phyloP scores from a whole-genome alignment of 2,113 vertebrate species.

The Trachemys scripta region DNA sequence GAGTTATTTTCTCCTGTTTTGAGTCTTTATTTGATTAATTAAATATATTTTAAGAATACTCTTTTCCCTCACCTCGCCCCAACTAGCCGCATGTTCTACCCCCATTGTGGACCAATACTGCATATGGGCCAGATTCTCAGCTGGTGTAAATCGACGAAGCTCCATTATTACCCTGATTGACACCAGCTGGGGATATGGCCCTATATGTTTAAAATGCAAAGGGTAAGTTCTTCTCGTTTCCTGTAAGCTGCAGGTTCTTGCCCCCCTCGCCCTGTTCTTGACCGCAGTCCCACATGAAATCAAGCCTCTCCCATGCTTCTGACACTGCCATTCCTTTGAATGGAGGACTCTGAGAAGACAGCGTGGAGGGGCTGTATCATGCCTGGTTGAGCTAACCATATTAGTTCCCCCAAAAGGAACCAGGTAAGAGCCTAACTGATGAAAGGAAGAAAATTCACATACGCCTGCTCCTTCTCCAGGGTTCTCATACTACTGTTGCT shows the following conservation, averaged over 20 bases:
- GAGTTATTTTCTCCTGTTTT: neutral
- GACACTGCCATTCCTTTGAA: neutral
- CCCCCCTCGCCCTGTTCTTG: neutral
- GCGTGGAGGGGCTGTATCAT: neutral
- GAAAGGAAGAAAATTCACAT: fast-evolving
- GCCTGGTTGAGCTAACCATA: fast-evolving
- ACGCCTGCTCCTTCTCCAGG: neutral
- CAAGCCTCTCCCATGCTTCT: fast-evolving
- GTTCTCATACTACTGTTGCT: neutral
- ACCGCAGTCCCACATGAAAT: neutral
- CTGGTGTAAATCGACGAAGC: neutral
- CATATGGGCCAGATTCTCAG: neutral
- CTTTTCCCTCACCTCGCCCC: neutral
- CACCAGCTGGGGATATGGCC: neutral
- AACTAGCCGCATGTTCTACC: neutral
- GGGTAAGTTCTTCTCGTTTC: neutral
- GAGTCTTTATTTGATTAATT: neutral
- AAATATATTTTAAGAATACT: neutral
- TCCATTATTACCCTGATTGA: neutral
- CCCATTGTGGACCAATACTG: neutral
- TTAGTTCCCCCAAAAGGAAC: neutral
- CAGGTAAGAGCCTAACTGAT: neutral
- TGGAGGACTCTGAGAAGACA: neutral
- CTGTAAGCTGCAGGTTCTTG: neutral
- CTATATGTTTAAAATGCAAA: neutral